Percentiles rank a stretch among this genome's conserved stretches.
Conservation (phyloP, 2,888 invertebrate species). For the Philereme transversata region DNA sequence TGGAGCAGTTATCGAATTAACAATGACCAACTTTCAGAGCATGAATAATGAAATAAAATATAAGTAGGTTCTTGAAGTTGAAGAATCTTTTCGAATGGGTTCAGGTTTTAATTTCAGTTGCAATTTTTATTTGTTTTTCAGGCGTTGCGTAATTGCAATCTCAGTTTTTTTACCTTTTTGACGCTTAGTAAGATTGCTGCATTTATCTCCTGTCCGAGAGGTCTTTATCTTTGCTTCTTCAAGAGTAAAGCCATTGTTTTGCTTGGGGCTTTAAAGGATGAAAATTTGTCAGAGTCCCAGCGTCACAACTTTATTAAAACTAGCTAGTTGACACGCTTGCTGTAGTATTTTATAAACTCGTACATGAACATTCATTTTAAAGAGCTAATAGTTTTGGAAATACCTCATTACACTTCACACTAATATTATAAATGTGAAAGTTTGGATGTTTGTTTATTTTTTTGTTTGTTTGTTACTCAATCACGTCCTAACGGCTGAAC, state of each 20-base stretch:
- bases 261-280: slow-evolving; percentile 6
- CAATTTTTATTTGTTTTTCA: slow-evolving; percentile 39
- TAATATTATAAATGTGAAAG: too few species aligned
- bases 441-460: too few species aligned
- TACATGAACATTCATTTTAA: slow-evolving; percentile 7
- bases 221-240: slow-evolving; percentile 24
- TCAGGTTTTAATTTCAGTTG: slow-evolving; percentile 42
- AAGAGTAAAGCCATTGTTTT: slow-evolving; percentile 17
- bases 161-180: slow-evolving; percentile 30
- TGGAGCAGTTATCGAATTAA: too few species aligned
- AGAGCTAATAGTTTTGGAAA: too few species aligned
- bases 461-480: too few species aligned
- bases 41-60: too few species aligned
- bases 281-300: not conserved
- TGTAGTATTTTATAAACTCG: slow-evolving; percentile 12
- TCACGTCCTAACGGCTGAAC: too few species aligned
- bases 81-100: not conserved
- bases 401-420: too few species aligned
- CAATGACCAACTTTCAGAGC: too few species aligned
- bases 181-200: slow-evolving; percentile 25
- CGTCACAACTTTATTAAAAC: slow-evolving; percentile 4
- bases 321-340: slow-evolving; percentile 4
- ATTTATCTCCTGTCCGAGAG: slow-evolving; percentile 31
- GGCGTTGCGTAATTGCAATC: slow-evolving; percentile 37
- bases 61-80: too few species aligned